Conservation (phyloP, 2,797 vertebrate genomes). For the Bufotes viridis region DNA sequence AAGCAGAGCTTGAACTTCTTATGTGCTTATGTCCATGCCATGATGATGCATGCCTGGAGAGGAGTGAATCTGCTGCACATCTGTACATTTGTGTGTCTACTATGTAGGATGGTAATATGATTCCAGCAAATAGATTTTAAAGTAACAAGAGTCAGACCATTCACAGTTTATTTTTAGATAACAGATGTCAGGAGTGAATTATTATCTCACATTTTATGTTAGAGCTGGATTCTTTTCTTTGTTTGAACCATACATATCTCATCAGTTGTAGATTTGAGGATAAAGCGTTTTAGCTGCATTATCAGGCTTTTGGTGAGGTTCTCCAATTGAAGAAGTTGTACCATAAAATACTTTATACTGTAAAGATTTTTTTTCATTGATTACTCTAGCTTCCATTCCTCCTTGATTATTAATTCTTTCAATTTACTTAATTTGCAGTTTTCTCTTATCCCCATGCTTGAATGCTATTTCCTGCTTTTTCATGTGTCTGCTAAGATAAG, state of each 20-base stretch:
- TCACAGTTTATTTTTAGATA: conserved; percentile 9
- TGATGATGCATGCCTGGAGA: neutral
- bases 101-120: neutral
- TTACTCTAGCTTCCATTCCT: too few relatives aligned
- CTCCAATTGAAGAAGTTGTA: neutral
- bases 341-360: neutral
- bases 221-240: neutral
- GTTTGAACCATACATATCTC: neutral
- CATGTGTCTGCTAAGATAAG: too few relatives aligned
- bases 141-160: conserved; percentile 5
- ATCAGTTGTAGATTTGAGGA: neutral
- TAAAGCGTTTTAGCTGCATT: neutral
- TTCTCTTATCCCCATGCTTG: too few relatives aligned
- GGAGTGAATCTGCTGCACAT: conserved; percentile 3
- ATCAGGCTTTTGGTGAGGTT: neutral
- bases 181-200: conserved; percentile 12
- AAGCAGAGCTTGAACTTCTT: neutral
- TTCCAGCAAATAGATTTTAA: conserved; percentile 10
- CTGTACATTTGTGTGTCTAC: neutral
- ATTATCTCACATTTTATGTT: neutral
- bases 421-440: too few relatives aligned
- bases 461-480: too few relatives aligned
- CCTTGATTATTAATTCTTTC: too few relatives aligned
- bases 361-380: too few relatives aligned
- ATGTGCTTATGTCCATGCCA: too few relatives aligned